A percentile compares a stretch with the other conserved stretches of the same genome.
phyloP scores from a whole-genome alignment of 2,797 vertebrate species.

The Galagoides demidoff region DNA sequence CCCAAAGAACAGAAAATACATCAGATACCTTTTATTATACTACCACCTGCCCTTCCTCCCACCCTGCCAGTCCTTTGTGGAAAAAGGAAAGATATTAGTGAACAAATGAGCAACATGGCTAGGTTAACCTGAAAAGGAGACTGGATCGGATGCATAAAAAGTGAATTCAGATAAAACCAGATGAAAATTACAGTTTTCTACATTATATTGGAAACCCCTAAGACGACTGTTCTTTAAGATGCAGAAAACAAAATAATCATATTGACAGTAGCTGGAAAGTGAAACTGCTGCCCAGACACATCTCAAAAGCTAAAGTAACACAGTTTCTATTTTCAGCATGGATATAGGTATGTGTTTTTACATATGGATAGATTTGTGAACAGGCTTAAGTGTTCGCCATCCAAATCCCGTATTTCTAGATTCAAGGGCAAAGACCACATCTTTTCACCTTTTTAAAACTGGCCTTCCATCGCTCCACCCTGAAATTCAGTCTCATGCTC shows the following conservation, averaged over 20 bases:
- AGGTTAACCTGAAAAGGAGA: neutral
- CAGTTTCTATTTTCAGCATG: conserved; percentile 7
- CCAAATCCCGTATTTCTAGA: neutral
- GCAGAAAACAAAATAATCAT: neutral
- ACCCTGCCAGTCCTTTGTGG: neutral
- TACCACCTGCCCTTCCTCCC: neutral
- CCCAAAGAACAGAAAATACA: conserved; percentile 47
- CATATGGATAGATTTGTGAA: neutral
- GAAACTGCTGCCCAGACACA: neutral
- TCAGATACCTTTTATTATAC: conserved; percentile 15
- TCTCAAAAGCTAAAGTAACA: neutral
- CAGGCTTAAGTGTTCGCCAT: neutral
- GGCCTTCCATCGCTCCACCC: neutral
- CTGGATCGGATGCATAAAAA: neutral
- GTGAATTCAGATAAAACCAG: neutral
- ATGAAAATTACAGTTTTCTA: neutral
- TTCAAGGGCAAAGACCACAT: conserved; percentile 37
- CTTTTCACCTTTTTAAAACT: neutral
- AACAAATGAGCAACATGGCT: neutral
- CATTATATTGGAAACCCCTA: conserved; percentile 11
- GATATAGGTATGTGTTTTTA: neutral
- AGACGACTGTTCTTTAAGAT: neutral
- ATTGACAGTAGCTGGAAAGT: neutral
- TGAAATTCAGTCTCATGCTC: conserved; percentile 9
- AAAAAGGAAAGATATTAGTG: neutral